Base-by-base conservation (phyloP, 2,797 vertebrate genomes). In the Delichon dasypus region DNA sequence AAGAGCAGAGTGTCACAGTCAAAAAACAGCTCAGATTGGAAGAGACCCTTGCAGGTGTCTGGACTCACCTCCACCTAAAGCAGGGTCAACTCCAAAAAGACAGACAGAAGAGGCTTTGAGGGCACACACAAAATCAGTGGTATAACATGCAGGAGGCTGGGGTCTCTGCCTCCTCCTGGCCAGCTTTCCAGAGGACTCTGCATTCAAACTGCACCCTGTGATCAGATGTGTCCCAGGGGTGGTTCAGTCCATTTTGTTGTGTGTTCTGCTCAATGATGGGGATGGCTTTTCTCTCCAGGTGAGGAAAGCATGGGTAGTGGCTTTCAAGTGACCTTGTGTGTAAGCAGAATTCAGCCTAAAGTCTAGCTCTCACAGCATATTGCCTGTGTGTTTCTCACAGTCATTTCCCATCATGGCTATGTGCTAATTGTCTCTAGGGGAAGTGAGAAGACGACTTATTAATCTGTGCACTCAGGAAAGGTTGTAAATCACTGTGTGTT, bases 401-500 rank as follows among this genome's bases (percentile, higher is more conserved):
- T 96, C 96, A 89, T 92, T 97, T 94, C 92, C 96, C 75, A 97
- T 97, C 96, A 95, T 89, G 88, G 89, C 84, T 94, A 85, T 1
- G 23, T 79, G 93, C 94, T 97, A 97, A 97, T 96, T 97, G 96
- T 97, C 96, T 97, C 96, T 85, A 82, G 91, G 90, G 96, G 86
- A 97, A 97, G 95, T 72, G 87, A 94, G 94, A 91, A 96, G 94
- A 97, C 95, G 89, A 93, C 91, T 95, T 97, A 95, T 96, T 97
- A 97, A 97, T 97, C 88, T 93, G 89, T 88, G 89, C 86, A 83
- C 88, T 97, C 91, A 91, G 89, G 89, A 97, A 95, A 90, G 94
- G 89, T 50, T 94, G 93, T 97, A 97, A 97, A 97, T 97, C 96
- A 97, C 83, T 2, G 11, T 86, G 92, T 94, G 93, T 97, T 96